These are phyloP conservation scores for Triplophysa rosa DNA, from an alignment of 2,113 vertebrate species.

Conservation along the genomic window DNA sequence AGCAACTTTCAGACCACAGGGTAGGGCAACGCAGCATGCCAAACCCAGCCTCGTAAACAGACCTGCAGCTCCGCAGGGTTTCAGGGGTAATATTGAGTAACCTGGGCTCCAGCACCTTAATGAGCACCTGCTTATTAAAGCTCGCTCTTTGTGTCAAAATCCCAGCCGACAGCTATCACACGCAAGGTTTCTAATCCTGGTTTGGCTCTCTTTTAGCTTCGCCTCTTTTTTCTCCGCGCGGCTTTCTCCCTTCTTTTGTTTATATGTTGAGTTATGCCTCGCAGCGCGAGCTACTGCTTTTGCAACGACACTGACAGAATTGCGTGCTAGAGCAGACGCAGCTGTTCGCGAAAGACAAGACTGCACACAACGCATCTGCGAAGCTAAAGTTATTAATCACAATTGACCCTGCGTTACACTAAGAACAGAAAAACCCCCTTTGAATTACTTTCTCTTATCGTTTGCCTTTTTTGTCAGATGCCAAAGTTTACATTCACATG, in stretches of 20 bases:
- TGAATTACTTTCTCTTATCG: not conserved
- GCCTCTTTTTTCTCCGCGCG: not conserved
- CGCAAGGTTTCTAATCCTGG: conserved; percentile 40
- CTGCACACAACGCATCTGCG: conserved; percentile 32
- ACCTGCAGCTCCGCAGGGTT: conserved; percentile 39
- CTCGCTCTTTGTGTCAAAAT: conserved; percentile 45
- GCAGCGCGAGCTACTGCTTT: conserved; percentile 30
- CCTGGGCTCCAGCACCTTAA: conserved; percentile 48
- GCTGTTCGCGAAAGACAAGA: conserved; percentile 35
- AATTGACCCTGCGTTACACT: conserved; percentile 6
- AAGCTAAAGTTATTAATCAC: conserved; percentile 27
- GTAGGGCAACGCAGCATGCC: conserved; percentile 36
- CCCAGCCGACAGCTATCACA: conserved; percentile 43
- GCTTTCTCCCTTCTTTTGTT: conserved; percentile 29
- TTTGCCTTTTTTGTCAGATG: not conserved
- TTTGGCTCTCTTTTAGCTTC: conserved; percentile 24
- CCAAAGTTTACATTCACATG: too few species aligned
- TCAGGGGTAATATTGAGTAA: conserved; percentile 45
- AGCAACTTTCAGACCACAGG: conserved; percentile 51
- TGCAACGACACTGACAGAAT: conserved; percentile 32
- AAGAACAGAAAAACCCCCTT: not conserved
- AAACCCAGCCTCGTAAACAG: conserved; percentile 51
- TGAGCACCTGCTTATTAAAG: conserved; percentile 59
- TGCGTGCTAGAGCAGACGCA: conserved; percentile 18
- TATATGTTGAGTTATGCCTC: conserved; percentile 32